Percentiles rank a stretch among this genome's conserved stretches.
Evolutionary conservation across 2,797 vertebrate species (phyloP).

Genomic region (Myoxocephalus aenaeus): DNA sequence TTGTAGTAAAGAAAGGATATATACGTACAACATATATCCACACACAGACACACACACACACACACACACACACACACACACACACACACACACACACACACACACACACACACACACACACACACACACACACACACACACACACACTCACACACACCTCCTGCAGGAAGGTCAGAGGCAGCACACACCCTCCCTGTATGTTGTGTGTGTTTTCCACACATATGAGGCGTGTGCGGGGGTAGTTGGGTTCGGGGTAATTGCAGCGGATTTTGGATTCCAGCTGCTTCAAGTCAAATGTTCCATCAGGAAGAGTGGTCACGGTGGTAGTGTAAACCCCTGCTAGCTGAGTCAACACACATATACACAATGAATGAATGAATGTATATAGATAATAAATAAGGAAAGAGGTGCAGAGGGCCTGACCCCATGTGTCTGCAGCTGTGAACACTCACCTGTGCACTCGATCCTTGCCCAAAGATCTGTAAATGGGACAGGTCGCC

Average conservation of each 20-base stretch:
- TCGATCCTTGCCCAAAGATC: constrained; percentile 87
- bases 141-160: constrained; percentile 76
- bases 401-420: neutral
- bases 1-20: neutral
- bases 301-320: constrained; percentile 79
- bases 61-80: no score
- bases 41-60: no score
- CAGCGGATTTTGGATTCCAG: constrained; percentile 84
- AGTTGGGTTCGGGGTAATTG: constrained; percentile 81
- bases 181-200: constrained; percentile 83
- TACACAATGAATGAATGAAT: neutral
- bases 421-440: neutral
- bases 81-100: no score
- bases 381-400: no score
- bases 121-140: no score
- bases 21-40: neutral
- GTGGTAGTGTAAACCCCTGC: constrained; percentile 85
- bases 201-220: constrained; percentile 92
- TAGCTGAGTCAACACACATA: constrained; percentile 76
- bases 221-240: constrained; percentile 84
- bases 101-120: no score
- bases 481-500: constrained; percentile 86
- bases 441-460: constrained; percentile 83
- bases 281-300: constrained; percentile 84
- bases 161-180: constrained; percentile 86